Base-by-base conservation (phyloP, 1,140 invertebrate species). In the Zaprionus camerounensis region DNA sequence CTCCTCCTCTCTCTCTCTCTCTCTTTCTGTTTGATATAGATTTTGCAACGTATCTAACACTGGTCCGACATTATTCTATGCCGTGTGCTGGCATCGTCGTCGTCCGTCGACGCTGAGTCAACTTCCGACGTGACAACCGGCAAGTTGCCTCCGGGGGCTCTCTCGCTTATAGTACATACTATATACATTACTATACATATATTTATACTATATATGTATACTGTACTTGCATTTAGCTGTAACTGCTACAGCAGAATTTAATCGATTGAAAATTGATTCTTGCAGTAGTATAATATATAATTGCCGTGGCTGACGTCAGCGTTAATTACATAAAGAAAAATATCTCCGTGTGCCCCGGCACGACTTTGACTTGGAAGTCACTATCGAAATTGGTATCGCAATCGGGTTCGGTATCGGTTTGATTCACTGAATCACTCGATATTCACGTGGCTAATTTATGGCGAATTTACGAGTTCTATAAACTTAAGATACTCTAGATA, bases 251-350 rank as follows among this genome's bases (percentile, higher is more conserved):
- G 78, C 71, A 62, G 13, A 36, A 57, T n/a, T 84, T 84, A 84
- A 85, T 85, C 78, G 84, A 91, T 88, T 66, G 85, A 85, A 88
- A 90, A 88, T 88, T 90, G 86, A 85, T 88, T 88, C 86, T 90
- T 90, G 79, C 80, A 58, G 41, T 67, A 58, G 55, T 67, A 67
- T 49, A 67, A 28, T 26, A 86, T 72, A 79, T 84, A 81, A 81
- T 81, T 81, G 70, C 17, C 46, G n/a, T 38, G 65, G 34, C 80
- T 88, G 85, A 88, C 85, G 84, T 88, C 85, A 90, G 85, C 85
- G 70, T 79, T 90, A 90, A 88, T 90, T 85, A 87, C 84, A 81
- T 72, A 64, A 85, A 57, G 44, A 46, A 28, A 66, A 56, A 73
- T 82, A 86, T 86, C 80, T 86, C 56, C 64, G 20, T 57, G 36